These are phyloP conservation scores for Alethe castanea DNA, from an alignment of 2,113 vertebrate genomes.

Conservation along the genomic window DNA sequence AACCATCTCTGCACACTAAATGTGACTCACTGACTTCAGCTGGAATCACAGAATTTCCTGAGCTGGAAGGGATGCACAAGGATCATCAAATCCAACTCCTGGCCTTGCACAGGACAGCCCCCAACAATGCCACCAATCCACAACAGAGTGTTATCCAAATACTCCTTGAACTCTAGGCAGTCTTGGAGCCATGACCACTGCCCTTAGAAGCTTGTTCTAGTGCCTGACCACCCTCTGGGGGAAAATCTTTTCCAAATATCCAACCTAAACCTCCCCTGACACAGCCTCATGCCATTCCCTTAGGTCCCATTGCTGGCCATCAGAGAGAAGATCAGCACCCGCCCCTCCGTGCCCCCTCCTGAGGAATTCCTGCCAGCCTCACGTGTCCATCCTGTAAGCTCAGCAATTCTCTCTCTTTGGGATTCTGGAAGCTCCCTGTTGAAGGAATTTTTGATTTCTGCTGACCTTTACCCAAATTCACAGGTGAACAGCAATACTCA, in stretches of 20 bases:
- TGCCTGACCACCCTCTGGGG: background rate
- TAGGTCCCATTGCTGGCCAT: background rate
- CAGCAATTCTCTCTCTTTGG: background rate
- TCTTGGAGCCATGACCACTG: background rate
- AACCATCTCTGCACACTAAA: background rate
- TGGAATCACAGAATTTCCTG: background rate
- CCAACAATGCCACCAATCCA: background rate
- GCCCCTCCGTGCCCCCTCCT: accelerated
- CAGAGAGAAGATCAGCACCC: background rate
- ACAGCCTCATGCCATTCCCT: background rate
- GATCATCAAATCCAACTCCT: background rate
- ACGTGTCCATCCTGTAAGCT: background rate
- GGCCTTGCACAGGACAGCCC: background rate
- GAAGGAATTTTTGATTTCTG: background rate
- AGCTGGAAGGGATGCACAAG: background rate
- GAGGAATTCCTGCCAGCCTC: background rate
- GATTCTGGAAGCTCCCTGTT: background rate
- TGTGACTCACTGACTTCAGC: background rate
- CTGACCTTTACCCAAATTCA: background rate
- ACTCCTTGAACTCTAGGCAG: background rate
- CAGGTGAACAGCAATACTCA: slow-evolving; percentile 72
- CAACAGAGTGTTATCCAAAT: background rate
- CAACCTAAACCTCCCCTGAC: background rate
- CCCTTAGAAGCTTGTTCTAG: background rate
- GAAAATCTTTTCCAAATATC: background rate